Evolutionary conservation across 2,888 invertebrate genomes (phyloP).

Genomic region (Cheilosia pagana): DNA sequence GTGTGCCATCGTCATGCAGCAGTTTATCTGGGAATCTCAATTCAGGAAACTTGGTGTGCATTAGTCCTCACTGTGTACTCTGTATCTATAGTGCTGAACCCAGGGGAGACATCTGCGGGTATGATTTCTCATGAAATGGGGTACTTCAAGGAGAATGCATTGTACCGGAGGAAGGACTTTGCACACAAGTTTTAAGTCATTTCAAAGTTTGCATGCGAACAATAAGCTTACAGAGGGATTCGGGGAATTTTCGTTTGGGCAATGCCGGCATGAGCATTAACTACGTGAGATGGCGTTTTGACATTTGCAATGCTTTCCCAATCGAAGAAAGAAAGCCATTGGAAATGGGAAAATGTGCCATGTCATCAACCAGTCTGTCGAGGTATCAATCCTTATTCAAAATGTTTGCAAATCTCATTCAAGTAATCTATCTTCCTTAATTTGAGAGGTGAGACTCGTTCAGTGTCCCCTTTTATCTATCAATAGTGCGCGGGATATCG

Average conservation of each 20-base stretch:
- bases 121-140: neutral
- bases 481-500: no score
- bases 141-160: no score
- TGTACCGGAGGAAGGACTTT: neutral
- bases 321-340: no score
- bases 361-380: no score
- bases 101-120: neutral
- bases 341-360: no score
- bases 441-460: no score
- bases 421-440: no score
- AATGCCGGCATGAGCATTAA: neutral
- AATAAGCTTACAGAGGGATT: neutral
- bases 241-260: neutral
- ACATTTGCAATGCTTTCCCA: no score
- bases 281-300: neutral
- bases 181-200: neutral
- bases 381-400: no score
- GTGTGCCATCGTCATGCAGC: slow-evolving; percentile 31
- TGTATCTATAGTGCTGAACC: slow-evolving; percentile 12
- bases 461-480: no score
- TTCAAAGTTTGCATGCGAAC: neutral
- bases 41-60: slow-evolving; percentile 56
- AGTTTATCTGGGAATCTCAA: slow-evolving; percentile 43
- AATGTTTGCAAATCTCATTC: no score
- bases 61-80: slow-evolving; percentile 42